Conservation (phyloP, 2,797 vertebrate genomes). For the Sibirionetta formosa region DNA sequence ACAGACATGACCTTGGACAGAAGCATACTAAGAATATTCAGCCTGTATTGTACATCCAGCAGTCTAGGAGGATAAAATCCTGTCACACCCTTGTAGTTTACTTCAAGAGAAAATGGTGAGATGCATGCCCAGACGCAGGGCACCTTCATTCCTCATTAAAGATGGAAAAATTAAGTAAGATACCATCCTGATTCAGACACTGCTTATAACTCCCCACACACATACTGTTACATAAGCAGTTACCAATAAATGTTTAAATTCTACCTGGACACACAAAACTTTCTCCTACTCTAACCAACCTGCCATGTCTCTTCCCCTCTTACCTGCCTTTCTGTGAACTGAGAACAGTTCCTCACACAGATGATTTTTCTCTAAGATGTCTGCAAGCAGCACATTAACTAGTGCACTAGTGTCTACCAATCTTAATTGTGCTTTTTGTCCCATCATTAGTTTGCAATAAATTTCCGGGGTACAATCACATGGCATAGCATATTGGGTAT, state of each 20-base stretch:
- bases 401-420: background rate
- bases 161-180: background rate
- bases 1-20: background rate
- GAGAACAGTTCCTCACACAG: background rate
- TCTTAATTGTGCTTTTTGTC: conserved; percentile 14
- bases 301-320: rapidly evolving
- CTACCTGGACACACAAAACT: background rate
- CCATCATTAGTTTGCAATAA: background rate
- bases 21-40: background rate
- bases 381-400: background rate
- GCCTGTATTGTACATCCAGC: rapidly evolving
- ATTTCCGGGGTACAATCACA: background rate
- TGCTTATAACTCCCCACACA: background rate
- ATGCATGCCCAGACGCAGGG: background rate
- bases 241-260: background rate
- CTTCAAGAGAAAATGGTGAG: background rate
- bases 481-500: background rate
- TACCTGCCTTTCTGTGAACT: background rate
- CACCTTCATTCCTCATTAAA: background rate
- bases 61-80: background rate
- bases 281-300: background rate
- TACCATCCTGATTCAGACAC: background rate
- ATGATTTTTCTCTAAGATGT: background rate
- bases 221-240: conserved; percentile 27
- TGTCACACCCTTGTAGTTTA: background rate